Percentiles rank a stretch among this genome's conserved stretches.
Conservation (phyloP, 2,797 vertebrate species). For the Gadopsis marmoratus region DNA sequence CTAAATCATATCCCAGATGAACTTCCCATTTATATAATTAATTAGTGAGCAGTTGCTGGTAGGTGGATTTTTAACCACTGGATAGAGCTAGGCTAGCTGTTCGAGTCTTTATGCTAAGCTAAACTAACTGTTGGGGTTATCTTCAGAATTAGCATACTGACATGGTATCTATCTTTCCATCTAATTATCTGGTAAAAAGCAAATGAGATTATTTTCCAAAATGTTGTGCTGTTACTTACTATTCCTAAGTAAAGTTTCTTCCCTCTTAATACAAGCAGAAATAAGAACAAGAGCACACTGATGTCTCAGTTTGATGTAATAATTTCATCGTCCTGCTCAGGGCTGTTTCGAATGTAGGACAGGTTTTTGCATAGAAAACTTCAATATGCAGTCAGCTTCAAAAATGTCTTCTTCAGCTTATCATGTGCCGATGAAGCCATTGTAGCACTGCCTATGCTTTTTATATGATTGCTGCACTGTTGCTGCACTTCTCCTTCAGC, state of each 20-base stretch:
- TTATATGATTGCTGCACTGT: conserved; percentile 52
- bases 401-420: conserved; percentile 44
- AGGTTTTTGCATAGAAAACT: conserved; percentile 59
- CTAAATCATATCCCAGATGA: neutral
- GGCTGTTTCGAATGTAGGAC: conserved; percentile 66
- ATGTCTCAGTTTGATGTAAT: conserved; percentile 77
- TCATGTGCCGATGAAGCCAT: conserved; percentile 57
- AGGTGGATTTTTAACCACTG: neutral
- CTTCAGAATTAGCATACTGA: neutral
- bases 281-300: conserved; percentile 37
- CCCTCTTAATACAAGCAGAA: conserved; percentile 28
- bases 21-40: neutral
- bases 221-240: conserved; percentile 3
- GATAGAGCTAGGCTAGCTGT: neutral
- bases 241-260: conserved; percentile 35
- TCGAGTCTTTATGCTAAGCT: neutral
- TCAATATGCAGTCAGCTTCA: conserved; percentile 53
- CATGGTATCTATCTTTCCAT: neutral
- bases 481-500: conserved; percentile 52
- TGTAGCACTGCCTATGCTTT: conserved; percentile 47
- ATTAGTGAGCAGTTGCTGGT: neutral
- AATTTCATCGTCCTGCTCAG: conserved; percentile 69
- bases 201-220: conserved; percentile 23
- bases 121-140: neutral
- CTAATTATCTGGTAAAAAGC: neutral